A percentile compares a stretch with the other conserved stretches of the same genome.
phyloP scores from a whole-genome alignment of 2,888 invertebrate genomes.

The Oligia latruncula region DNA sequence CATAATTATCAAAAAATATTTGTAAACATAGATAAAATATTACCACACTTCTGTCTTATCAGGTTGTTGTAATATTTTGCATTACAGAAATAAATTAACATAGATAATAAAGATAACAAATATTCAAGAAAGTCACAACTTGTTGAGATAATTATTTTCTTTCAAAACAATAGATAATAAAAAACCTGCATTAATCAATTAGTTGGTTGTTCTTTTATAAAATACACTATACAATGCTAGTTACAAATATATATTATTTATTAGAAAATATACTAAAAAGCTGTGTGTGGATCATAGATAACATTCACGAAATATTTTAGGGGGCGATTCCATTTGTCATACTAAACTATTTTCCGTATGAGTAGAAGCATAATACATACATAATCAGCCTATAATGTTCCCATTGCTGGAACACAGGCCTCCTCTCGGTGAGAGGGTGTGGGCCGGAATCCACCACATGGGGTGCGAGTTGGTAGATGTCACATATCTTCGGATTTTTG shows the following conservation, averaged over 20 bases:
- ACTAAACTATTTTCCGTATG: neutral
- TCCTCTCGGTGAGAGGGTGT: too few species aligned
- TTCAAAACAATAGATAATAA: neutral
- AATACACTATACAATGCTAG: neutral
- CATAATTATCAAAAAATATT: neutral
- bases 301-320: neutral
- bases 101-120: slow-evolving; percentile 1
- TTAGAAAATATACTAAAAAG: neutral
- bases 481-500: neutral
- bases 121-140: neutral
- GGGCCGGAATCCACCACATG: too few species aligned
- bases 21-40: slow-evolving; percentile 1
- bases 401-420: too few species aligned
- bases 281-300: neutral
- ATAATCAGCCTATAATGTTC: too few species aligned
- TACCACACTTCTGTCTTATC: slow-evolving; percentile 12
- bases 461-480: neutral
- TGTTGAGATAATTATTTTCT: neutral
- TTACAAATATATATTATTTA: neutral
- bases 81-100: neutral
- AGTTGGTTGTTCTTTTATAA: neutral
- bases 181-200: neutral
- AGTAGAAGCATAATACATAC: too few species aligned
- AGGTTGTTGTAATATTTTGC: slow-evolving; percentile 2
- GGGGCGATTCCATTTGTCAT: neutral